Base-by-base conservation (phyloP, 2,797 vertebrate genomes). In the Florisuga fusca region DNA sequence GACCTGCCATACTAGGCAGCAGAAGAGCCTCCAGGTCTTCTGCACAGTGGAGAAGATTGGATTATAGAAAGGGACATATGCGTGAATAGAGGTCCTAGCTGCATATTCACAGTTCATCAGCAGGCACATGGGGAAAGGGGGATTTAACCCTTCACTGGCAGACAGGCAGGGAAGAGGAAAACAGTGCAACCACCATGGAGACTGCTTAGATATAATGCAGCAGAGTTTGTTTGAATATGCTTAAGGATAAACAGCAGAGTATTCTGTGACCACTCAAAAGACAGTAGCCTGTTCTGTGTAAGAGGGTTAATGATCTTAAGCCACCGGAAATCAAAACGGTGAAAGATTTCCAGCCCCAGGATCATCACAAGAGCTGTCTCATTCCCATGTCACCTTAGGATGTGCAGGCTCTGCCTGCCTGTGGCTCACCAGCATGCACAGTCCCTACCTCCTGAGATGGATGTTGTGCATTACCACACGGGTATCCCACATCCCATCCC, bases 11-110 rank as follows among this genome's bases (percentile, higher is more conserved):
- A 34, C 69, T 43, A 62, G 66, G 79, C 93, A 89, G 91, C 83
- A 94, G 91, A 95, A 94, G 91, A 94, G 89, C 93, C 95, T 94
- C 91, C 86, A 94, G 94, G 91, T 94, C 79, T 87, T 63, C 73
- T 87, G 74, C 87, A 73, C 74, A 90, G 85, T 89, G 83, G 85
- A 90, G 91, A 87, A 93, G 93, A 97, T 46, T 93, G 94, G 95
- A 96, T 97, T 97, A 96, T 55, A 75, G 54, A 76, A 80, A 82
- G 27, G 63, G 83, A 93, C 77, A 77, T 53, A 82, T 21, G 53
- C 8, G 1, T 84, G 91, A 94, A 91, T 93, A 84, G 50, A 87
- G 71, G 94, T 94, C 80, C 85, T 72, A 59, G 87, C 63, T 91
- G 89, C 88, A 74, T 79, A 94, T 93, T 91, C 90, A 71, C 73